phyloP scores from a whole-genome alignment of 2,113 vertebrate genomes.

The Neofelis nebulosa region DNA sequence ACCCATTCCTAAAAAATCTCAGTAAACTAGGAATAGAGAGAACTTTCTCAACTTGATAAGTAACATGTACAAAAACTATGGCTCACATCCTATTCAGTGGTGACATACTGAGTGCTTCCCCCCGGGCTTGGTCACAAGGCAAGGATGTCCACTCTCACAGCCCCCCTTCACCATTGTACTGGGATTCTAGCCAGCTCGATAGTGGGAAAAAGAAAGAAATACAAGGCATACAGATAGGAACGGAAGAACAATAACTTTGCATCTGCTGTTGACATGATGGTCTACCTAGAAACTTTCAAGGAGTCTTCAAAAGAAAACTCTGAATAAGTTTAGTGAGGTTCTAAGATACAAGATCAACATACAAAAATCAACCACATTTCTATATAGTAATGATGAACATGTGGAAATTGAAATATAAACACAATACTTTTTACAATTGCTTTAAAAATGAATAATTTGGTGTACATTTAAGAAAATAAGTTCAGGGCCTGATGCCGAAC shows the following conservation, averaged over 20 bases:
- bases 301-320: neutral
- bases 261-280: neutral
- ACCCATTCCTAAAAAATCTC: neutral
- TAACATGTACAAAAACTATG: neutral
- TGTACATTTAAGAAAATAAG: neutral
- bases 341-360: neutral
- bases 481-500: neutral
- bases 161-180: neutral
- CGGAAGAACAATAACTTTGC: neutral
- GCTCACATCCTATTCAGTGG: neutral
- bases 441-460: neutral
- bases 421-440: neutral
- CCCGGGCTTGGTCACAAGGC: neutral
- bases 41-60: neutral
- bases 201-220: neutral
- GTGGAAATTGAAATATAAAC: neutral
- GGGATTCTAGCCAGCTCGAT: neutral
- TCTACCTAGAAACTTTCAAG: neutral
- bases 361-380: neutral
- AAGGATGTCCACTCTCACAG: neutral
- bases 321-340: neutral
- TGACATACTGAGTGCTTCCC: neutral
- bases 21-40: neutral
- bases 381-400: neutral
- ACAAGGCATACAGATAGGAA: neutral